A percentile compares a stretch with the other conserved stretches of the same genome.
phyloP scores from a whole-genome alignment of 2,113 vertebrate species.

The Pituophis catenifer region DNA sequence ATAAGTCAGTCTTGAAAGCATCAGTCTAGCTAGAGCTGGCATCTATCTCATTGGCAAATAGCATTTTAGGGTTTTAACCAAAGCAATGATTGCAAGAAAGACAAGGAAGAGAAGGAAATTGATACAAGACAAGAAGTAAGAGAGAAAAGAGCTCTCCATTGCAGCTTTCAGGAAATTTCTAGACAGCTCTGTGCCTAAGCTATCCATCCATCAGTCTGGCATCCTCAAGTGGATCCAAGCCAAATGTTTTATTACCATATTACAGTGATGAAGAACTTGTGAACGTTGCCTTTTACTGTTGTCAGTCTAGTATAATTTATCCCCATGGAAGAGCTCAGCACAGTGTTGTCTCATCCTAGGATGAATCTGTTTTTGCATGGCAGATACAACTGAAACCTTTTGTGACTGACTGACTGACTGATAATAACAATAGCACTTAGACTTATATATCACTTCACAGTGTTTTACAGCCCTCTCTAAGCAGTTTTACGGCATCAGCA shows the following conservation, averaged over 20 bases:
- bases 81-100: not conserved
- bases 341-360: not conserved
- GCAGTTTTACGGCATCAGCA: too few relatives aligned
- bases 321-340: not conserved
- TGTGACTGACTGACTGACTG: not conserved
- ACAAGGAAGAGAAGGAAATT: not conserved
- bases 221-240: not conserved
- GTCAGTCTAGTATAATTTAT: not conserved
- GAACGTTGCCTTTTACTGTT: not conserved
- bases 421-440: too few relatives aligned
- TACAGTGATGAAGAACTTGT: conserved; percentile 1
- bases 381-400: not conserved
- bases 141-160: not conserved
- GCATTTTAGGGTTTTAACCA: conserved; percentile 33
- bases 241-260: not conserved
- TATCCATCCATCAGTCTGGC: not conserved
- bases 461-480: too few relatives aligned
- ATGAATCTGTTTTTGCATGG: too few relatives aligned
- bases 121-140: not conserved
- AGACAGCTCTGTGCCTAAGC: conserved; percentile 2
- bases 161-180: accelerated
- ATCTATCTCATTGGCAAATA: conserved; percentile 34
- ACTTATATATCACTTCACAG: too few relatives aligned
- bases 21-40: conserved; percentile 9
- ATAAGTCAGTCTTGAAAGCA: conserved; percentile 31